Percentiles rank a stretch among this genome's conserved stretches.
Evolutionary conservation across 2,113 vertebrate genomes (phyloP).

Genomic region (Accipiter virgatus): DNA sequence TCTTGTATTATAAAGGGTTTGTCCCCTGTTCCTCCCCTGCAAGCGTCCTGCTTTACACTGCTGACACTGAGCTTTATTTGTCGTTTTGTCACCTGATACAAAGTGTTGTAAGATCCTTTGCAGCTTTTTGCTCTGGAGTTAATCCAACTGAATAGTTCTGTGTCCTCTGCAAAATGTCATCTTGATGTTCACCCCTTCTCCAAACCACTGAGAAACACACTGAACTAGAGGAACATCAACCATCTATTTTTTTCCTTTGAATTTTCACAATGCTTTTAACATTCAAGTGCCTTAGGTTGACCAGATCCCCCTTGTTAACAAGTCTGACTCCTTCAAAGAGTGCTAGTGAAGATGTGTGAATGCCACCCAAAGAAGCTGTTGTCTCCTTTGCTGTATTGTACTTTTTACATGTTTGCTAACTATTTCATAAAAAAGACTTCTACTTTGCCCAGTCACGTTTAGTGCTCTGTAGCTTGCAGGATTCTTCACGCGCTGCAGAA

Average conservation of each 20-base stretch:
- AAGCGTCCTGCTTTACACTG: neutral
- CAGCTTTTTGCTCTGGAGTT: neutral
- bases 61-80: neutral
- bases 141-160: neutral
- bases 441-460: neutral
- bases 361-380: neutral
- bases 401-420: neutral
- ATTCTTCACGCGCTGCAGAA: neutral
- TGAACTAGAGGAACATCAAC: neutral
- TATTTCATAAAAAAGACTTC: neutral
- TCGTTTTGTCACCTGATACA: neutral
- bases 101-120: neutral
- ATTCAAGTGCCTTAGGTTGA: rapidly evolving
- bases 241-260: neutral
- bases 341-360: too few species aligned
- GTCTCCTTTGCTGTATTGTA: neutral
- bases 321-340: neutral
- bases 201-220: rapidly evolving
- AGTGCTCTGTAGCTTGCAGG: neutral
- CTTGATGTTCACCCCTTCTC: neutral
- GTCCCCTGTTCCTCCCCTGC: neutral
- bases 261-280: neutral
- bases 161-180: neutral
- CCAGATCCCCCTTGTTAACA: neutral
- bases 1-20: neutral